A percentile compares a stretch with the other conserved stretches of the same genome.
Evolutionary conservation across 2,888 invertebrate genomes (phyloP).

Genomic region (Odontomyia ornata): DNA sequence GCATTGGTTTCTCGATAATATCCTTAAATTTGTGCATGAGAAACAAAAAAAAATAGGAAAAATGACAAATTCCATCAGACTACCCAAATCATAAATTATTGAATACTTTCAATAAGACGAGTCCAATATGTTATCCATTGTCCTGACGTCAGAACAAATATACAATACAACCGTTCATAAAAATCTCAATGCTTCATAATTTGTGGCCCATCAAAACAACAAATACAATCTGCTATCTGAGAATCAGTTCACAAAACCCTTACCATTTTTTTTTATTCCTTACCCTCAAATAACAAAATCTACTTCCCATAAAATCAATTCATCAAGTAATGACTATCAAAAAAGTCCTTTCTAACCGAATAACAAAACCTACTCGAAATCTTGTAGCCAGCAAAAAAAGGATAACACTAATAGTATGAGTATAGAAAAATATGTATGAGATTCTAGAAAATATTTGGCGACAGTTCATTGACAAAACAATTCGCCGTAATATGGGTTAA

Average conservation of each 20-base stretch:
- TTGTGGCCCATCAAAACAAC: neutral
- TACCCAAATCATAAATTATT: too few species aligned
- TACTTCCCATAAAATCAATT: constrained; percentile 3
- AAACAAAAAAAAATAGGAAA: too few species aligned
- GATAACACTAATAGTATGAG: neutral
- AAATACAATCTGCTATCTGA: neutral
- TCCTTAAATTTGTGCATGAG: too few species aligned
- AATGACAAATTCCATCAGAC: too few species aligned
- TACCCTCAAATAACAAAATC: constrained; percentile 4
- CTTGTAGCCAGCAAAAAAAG: neutral
- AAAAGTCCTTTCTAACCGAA: neutral
- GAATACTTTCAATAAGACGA: too few species aligned
- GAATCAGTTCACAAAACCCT: neutral
- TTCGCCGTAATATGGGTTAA: neutral
- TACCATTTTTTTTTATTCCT: neutral
- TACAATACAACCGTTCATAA: too few species aligned
- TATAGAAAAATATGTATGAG: neutral
- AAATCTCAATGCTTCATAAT: too few species aligned
- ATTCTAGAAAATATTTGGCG: constrained; percentile 15
- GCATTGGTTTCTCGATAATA: too few species aligned
- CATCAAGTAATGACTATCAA: constrained; percentile 27
- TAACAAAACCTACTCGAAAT: neutral
- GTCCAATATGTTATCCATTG: too few species aligned
- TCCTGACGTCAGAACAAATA: too few species aligned
- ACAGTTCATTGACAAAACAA: constrained; percentile 31